Percentiles rank a stretch among this genome's conserved stretches.
These are phyloP conservation scores for Helicoverpa armigera DNA, from an alignment of 1,140 invertebrate species.

Conservation along the genomic window DNA sequence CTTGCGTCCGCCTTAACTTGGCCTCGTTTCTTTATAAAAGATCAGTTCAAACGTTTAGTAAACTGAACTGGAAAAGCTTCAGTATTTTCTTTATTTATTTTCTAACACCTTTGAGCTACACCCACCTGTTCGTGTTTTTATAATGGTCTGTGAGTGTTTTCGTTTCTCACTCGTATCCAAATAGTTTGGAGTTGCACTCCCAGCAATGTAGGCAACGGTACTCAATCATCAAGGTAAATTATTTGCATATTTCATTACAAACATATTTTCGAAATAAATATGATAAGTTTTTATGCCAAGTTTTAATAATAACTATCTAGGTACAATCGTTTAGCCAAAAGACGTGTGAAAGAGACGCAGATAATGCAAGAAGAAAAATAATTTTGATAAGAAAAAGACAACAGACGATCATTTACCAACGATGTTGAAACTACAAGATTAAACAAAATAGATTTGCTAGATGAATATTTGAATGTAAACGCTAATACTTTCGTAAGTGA, in stretches of 20 bases:
- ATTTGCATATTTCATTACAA: conserved; percentile 13
- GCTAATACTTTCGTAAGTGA: not conserved
- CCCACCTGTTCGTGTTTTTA: conserved; percentile 40
- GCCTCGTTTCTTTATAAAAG: not conserved
- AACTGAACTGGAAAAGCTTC: not conserved
- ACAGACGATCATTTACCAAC: no score
- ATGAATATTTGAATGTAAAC: not conserved
- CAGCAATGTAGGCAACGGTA: not conserved
- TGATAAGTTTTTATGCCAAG: conserved; percentile 34
- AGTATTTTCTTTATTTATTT: conserved; percentile 6
- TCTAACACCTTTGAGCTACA: conserved; percentile 27
- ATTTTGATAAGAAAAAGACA: not conserved
- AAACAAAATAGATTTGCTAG: not conserved
- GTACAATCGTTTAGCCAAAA: conserved; percentile 30
- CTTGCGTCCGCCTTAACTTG: not conserved
- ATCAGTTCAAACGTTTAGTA: not conserved
- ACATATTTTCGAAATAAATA: conserved; percentile 33
- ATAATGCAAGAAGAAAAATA: not conserved
- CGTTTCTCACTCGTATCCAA: conserved; percentile 6
- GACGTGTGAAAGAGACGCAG: not conserved
- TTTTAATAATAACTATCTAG: conserved; percentile 25
- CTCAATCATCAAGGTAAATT: conserved; percentile 8
- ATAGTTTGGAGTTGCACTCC: not conserved
- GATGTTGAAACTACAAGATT: not conserved
- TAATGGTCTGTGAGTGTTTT: conserved; percentile 16